Base-by-base conservation (phyloP, 2,113 vertebrate species). In the Nothobranchius furzeri region DNA sequence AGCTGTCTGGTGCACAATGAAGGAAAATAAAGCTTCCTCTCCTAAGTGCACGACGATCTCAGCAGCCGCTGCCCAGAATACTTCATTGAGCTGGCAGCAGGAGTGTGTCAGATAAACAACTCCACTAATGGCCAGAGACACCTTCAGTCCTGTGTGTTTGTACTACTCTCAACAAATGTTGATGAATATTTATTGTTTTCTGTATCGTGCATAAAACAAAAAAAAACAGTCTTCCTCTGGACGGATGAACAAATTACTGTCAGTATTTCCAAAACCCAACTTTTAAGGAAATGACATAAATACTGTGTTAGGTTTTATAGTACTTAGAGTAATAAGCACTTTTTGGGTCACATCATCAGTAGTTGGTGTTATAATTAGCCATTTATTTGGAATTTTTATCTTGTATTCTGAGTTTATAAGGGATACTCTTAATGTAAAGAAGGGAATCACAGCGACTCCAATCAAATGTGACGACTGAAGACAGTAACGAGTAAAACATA, bases 111-210 rank as follows among this genome's bases (percentile, higher is more conserved):
- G 20, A 7, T 12, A 60, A 63, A 63, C 67, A 70, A 62, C 58
- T 67, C 58, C 51, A 36, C 17, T 56, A 62, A 42, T 60, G 54
- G 36, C 57, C 53, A 10, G 60, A 35, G 24, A 68, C 40, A 55
- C 30, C 42, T 57, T 13, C 25, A 15, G 35, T 30, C 30, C 35
- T 64, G 24, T 61, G 12, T n/a, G 48, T 35, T 36, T 17, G 49
- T 48, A 53, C 8, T 43, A 9, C 17, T 59, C 7, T 68, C 24
- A 50, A 50, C 37, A 49, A 9, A 67, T 69, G 20, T 2, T 15
- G 30, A 35, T 46, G 30, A 49, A 42, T 15, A 37, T 40, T 58
- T 12, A 15, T 50, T 50, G 12, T 42, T 43, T 73, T 70, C 7
- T 40, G 37, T 40, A 40, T 48, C 2, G n/a, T 54, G 30, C 9